Evolutionary conservation across 2,888 invertebrate genomes (phyloP).

Genomic region (Ophioninae sp.): DNA sequence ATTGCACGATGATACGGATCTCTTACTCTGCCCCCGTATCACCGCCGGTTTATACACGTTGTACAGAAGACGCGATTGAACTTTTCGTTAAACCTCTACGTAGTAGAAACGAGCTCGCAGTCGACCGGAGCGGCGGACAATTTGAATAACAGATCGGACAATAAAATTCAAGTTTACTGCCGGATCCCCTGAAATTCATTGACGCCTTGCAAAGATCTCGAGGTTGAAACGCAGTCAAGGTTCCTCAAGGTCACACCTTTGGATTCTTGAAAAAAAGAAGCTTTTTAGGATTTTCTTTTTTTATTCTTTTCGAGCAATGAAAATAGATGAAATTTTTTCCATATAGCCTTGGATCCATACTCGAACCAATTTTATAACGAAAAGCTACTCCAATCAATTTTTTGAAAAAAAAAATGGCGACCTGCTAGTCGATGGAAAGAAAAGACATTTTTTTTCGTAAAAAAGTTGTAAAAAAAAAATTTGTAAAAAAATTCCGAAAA

Average conservation of each 20-base stretch:
- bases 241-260: not conserved
- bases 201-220: no score
- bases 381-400: no score
- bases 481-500: not conserved
- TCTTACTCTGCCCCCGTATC: constrained; percentile 20
- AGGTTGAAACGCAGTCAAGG: not conserved
- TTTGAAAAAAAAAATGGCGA: no score
- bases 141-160: constrained; percentile 39
- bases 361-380: no score
- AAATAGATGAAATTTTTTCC: no score
- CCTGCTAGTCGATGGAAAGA: no score
- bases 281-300: not conserved
- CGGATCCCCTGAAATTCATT: no score
- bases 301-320: not conserved
- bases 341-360: no score
- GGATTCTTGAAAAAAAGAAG: no score
- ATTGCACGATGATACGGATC: constrained; percentile 33
- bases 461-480: no score
- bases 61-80: constrained; percentile 14
- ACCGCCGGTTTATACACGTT: constrained; percentile 36
- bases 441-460: no score
- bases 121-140: constrained; percentile 45
- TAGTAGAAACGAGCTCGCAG: constrained; percentile 35
- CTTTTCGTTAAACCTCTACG: constrained; percentile 30
- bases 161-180: not conserved